Conservation (phyloP, 2,888 invertebrate genomes). For the Peribatodes rhomboidaria region DNA sequence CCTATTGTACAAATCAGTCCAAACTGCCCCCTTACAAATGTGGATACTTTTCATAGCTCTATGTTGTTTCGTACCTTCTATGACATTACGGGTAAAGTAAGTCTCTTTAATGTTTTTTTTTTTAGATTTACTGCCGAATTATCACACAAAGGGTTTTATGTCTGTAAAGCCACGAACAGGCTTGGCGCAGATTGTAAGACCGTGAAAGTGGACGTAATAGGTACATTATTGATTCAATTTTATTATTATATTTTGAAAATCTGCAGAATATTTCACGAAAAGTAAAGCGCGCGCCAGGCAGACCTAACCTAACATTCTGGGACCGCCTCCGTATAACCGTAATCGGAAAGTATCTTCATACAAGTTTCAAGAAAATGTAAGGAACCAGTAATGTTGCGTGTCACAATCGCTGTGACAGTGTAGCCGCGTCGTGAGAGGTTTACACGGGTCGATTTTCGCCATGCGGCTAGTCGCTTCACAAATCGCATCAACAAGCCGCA, state of each 20-base stretch:
- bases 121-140: slow-evolving; percentile 1
- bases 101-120: background rate
- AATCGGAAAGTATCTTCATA: too few species aligned
- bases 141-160: slow-evolving; percentile 21
- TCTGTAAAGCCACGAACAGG: slow-evolving; percentile 26
- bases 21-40: too few species aligned
- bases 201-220: slow-evolving; percentile 19
- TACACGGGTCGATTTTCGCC: background rate
- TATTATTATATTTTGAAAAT: background rate
- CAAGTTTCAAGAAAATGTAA: too few species aligned
- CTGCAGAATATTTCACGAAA: background rate
- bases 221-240: background rate
- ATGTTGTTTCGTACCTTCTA: background rate
- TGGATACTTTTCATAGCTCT: background rate
- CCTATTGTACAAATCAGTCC: too few species aligned
- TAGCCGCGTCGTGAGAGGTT: too few species aligned
- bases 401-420: too few species aligned
- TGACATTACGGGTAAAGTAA: background rate
- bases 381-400: too few species aligned
- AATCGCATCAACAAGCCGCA: too few species aligned
- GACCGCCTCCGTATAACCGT: too few species aligned
- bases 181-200: slow-evolving; percentile 16
- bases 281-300: too few species aligned
- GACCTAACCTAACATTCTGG: too few species aligned
- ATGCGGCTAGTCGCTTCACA: background rate